Conservation (phyloP, 1,140 invertebrate species). For the Aporrectodea caliginosa region DNA sequence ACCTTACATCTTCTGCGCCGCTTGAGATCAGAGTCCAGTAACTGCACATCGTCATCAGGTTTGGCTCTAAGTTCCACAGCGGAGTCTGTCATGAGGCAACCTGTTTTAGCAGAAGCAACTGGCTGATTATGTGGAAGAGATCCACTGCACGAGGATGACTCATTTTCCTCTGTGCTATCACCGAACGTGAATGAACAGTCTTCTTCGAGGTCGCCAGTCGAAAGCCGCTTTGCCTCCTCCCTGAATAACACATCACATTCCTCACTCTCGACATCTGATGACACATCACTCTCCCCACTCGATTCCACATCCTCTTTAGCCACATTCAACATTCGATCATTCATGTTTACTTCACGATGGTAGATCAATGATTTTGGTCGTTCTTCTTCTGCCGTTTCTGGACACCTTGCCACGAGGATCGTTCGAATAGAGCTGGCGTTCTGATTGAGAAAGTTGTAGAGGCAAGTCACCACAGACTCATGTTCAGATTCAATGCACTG, state of each 20-base stretch:
- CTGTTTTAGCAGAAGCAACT: background rate
- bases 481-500: slow-evolving; percentile 68
- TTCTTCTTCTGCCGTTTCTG: slow-evolving; percentile 44
- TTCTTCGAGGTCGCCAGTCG: background rate
- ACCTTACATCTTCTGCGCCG: too few relatives aligned
- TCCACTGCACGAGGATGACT: background rate
- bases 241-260: too few relatives aligned
- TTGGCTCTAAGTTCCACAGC: too few relatives aligned
- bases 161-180: background rate
- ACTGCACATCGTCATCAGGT: too few relatives aligned
- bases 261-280: background rate
- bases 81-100: too few relatives aligned
- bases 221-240: too few relatives aligned
- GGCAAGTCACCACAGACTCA: slow-evolving; percentile 72
- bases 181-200: background rate
- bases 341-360: background rate
- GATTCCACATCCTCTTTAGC: too few relatives aligned
- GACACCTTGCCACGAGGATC: slow-evolving; percentile 71
- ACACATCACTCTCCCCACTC: background rate
- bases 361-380: too few relatives aligned
- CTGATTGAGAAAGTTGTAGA: slow-evolving; percentile 76
- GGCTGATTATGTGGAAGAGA: background rate
- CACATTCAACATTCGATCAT: background rate
- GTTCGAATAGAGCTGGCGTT: slow-evolving; percentile 75
- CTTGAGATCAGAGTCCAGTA: too few relatives aligned